Base-by-base conservation (phyloP, 2,888 invertebrate species). In the Apodemia duryi region DNA sequence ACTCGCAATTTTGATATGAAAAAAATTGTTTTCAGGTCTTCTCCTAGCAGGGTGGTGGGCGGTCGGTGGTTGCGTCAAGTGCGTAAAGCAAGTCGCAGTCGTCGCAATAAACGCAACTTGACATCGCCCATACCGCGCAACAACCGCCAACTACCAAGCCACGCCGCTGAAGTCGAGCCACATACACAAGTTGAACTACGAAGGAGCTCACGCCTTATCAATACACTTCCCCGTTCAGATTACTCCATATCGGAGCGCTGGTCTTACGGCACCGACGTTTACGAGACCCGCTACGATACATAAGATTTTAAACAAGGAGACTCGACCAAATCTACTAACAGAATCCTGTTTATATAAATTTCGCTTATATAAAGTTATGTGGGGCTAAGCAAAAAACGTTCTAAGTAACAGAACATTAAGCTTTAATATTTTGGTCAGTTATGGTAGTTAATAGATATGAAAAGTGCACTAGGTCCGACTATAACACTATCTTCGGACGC, bases 221-320 rank as follows among this genome's bases (percentile, higher is more conserved):
- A 81, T 77, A 81, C 88, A 60, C 79, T 87, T 62, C 90, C 90
- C 57, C 81, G 90, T 70, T 91, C 91, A 54, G 91, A 93, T 81
- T 91, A 91, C 86, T 93, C 93, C 78, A 92, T 92, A 73, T 88
- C 92, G 75, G 93, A 93, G 83, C 93, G 93, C 80, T 93, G 93
- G 90, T 91, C 92, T 62, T 93, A 88, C 91, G 93, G 88, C 74
- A 89, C 85, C 71, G 92, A 85, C 91, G 92, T 86, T 69, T 92
- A 91, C 90, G 91, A 91, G 74, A 90, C 91, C 54, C 90, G 91
- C 75, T 89, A 85, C 78, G 88, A 88, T 68, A 82, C 86, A 46
- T 74, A 79, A 66, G 80, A 85, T 66, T 80, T 77, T 63, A 86
- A 83, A 77, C 80, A 83, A 75, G 88, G 88, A 74, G 90, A 91